phyloP scores from a whole-genome alignment of 1,140 invertebrate genomes.

The Magallana angulata region DNA sequence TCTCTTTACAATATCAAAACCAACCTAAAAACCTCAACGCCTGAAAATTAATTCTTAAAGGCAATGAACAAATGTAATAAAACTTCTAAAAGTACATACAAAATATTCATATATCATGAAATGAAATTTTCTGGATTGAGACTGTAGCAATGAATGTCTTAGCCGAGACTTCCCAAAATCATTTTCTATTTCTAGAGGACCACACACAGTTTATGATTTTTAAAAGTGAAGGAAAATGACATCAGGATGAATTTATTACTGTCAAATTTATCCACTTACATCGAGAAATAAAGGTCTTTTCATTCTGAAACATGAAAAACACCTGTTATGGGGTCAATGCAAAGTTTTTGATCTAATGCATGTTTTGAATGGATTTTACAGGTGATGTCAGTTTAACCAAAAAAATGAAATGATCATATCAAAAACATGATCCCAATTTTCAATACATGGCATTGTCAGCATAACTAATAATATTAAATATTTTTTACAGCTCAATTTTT shows the following conservation, averaged over 20 bases:
- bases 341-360: not conserved
- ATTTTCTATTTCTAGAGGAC: constrained; percentile 15
- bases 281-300: not conserved
- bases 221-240: constrained; percentile 9
- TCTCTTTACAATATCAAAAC: not conserved
- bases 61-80: not conserved
- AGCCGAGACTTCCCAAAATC: not conserved
- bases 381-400: too few species aligned
- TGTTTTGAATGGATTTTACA: not conserved
- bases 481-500: too few species aligned
- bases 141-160: not conserved
- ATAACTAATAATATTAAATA: too few species aligned
- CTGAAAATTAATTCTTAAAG: not conserved
- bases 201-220: constrained; percentile 21
- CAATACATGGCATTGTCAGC: too few species aligned
- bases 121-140: not conserved
- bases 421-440: too few species aligned
- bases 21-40: not conserved
- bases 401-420: too few species aligned
- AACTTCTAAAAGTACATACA: not conserved
- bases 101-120: not conserved
- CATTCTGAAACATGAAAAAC: constrained; percentile 2
- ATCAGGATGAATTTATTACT: constrained; percentile 8
- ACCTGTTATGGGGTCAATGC: not conserved
- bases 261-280: constrained; percentile 16